These are phyloP conservation scores for Heteromyza rotundicornis DNA, from an alignment of 2,888 invertebrate species.

Conservation along the genomic window DNA sequence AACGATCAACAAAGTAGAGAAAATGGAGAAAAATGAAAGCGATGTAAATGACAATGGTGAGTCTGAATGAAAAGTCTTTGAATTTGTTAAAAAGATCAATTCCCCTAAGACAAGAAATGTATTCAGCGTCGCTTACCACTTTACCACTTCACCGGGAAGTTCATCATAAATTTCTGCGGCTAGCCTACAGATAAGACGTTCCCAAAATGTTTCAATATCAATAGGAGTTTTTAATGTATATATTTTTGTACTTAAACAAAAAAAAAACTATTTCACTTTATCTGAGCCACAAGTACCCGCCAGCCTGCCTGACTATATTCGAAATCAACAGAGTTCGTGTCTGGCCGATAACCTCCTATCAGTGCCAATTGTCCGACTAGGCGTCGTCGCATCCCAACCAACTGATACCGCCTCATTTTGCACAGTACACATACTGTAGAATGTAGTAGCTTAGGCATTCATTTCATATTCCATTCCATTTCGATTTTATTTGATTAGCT, in stretches of 20 bases:
- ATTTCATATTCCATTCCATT: too few relatives aligned
- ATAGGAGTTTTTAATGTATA: background rate
- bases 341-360: slow-evolving; percentile 35
- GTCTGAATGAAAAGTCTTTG: too few relatives aligned
- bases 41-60: slow-evolving; percentile 44
- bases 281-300: background rate
- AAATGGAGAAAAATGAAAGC: slow-evolving; percentile 44
- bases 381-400: background rate
- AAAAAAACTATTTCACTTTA: background rate
- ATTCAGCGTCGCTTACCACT: too few relatives aligned
- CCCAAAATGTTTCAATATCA: background rate
- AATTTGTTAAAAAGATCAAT: too few relatives aligned
- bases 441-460: too few relatives aligned
- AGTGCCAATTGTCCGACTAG: slow-evolving; percentile 18
- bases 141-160: too few relatives aligned
- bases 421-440: too few relatives aligned
- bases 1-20: slow-evolving; percentile 41
- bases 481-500: too few relatives aligned
- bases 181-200: too few relatives aligned
- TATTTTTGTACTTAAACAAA: background rate
- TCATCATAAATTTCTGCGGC: too few relatives aligned
- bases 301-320: background rate
- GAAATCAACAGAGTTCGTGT: slow-evolving; percentile 26
- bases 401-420: too few relatives aligned
- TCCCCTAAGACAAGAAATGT: too few relatives aligned